A percentile compares a stretch with the other conserved stretches of the same genome.
These are phyloP conservation scores for Meteorus sp. DNA, from an alignment of 1,140 invertebrate genomes.

Conservation along the genomic window DNA sequence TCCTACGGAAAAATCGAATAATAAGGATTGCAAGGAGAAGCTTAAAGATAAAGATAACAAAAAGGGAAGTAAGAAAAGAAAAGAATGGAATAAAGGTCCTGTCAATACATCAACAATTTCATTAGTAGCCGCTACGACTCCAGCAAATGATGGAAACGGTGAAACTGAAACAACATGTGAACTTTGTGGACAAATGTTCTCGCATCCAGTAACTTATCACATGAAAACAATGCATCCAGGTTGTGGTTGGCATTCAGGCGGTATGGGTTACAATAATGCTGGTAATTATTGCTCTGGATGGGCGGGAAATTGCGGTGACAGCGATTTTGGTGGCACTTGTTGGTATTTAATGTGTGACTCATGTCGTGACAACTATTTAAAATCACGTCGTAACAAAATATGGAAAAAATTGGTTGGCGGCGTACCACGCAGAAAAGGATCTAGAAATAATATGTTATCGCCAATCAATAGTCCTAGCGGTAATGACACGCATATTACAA, in stretches of 20 bases:
- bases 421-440: slow-evolving; percentile 37
- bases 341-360: slow-evolving; percentile 92
- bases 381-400: slow-evolving; percentile 58
- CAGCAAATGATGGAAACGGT: slow-evolving; percentile 36
- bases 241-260: slow-evolving; percentile 82
- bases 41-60: slow-evolving; percentile 31
- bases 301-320: slow-evolving; percentile 87
- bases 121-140: slow-evolving; percentile 28
- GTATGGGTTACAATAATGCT: slow-evolving; percentile 85
- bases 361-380: slow-evolving; percentile 82
- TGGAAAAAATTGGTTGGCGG: slow-evolving; percentile 38
- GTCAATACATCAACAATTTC: too few species aligned
- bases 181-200: slow-evolving; percentile 77
- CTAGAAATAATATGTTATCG: slow-evolving; percentile 45
- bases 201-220: slow-evolving; percentile 87
- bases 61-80: slow-evolving; percentile 64
- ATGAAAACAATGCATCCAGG: slow-evolving; percentile 89
- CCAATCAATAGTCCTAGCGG: slow-evolving; percentile 46
- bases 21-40: slow-evolving; percentile 16
- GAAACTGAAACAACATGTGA: slow-evolving; percentile 76
- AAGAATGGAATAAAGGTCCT: slow-evolving; percentile 59
- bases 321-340: slow-evolving; percentile 77
- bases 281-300: slow-evolving; percentile 85
- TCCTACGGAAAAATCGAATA: slow-evolving; percentile 38
- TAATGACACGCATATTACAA: slow-evolving; percentile 73